Evolutionary conservation across 2,797 vertebrate genomes (phyloP).

Genomic region (Eutrigla gurnardus): DNA sequence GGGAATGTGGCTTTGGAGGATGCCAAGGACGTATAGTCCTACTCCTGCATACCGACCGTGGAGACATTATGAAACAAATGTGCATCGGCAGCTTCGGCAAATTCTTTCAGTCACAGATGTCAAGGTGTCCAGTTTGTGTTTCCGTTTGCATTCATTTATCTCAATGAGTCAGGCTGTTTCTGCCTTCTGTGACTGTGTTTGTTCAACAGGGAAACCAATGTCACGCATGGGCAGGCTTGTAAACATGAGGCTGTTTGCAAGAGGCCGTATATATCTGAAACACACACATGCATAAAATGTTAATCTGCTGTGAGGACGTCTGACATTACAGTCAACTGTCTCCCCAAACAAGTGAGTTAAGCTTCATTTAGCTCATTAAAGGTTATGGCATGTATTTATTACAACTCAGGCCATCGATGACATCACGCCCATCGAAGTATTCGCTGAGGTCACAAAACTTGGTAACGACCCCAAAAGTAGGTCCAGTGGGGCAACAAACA

Average conservation of each 20-base stretch:
- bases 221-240: constrained; percentile 51
- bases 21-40: constrained; percentile 5
- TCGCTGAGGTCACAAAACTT: neutral
- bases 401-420: neutral
- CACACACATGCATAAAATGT: neutral
- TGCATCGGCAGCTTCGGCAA: constrained; percentile 31
- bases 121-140: constrained; percentile 25
- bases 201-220: constrained; percentile 54
- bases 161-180: constrained; percentile 34
- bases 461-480: neutral
- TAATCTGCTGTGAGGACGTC: constrained; percentile 13
- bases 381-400: neutral
- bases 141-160: constrained; percentile 59
- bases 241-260: constrained; percentile 44
- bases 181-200: constrained; percentile 53
- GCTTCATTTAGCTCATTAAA: neutral
- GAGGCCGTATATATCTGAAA: constrained; percentile 14
- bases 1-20: neutral
- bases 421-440: neutral
- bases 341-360: neutral
- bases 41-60: constrained; percentile 7
- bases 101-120: constrained; percentile 38
- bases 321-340: constrained; percentile 26
- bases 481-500: neutral
- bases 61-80: constrained; percentile 38